A percentile compares a stretch with the other conserved stretches of the same genome.
These are phyloP conservation scores for Acleris emargana DNA, from an alignment of 2,888 invertebrate genomes.

Conservation along the genomic window DNA sequence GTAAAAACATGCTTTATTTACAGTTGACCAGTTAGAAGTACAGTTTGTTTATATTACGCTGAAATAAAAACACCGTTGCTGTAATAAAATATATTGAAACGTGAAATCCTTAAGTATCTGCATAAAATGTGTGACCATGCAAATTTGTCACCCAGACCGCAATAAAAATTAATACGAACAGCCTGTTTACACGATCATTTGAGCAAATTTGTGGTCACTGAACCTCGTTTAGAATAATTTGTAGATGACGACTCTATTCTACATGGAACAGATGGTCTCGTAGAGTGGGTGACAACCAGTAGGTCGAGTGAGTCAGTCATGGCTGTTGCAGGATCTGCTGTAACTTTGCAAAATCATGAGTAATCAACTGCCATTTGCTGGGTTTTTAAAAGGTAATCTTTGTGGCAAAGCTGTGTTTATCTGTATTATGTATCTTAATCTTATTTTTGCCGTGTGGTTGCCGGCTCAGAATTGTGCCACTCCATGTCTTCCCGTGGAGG, in stretches of 20 bases:
- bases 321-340: slow-evolving; percentile 48
- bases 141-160: slow-evolving; percentile 19
- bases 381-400: background rate
- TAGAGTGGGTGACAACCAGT: slow-evolving; percentile 52
- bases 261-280: slow-evolving; percentile 24
- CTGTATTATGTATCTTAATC: no score
- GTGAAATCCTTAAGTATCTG: background rate
- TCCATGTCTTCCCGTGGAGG: no score
- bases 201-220: slow-evolving; percentile 29
- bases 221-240: slow-evolving; percentile 26
- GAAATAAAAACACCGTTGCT: background rate
- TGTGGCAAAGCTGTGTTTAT: background rate
- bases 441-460: no score
- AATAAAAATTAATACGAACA: slow-evolving; percentile 25
- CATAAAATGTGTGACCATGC: slow-evolving; percentile 7
- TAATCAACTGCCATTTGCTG: slow-evolving; percentile 53
- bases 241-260: slow-evolving; percentile 11
- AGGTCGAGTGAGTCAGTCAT: slow-evolving; percentile 51
- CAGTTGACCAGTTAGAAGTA: no score
- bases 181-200: slow-evolving; percentile 31
- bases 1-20: no score
- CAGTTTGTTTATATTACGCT: no score
- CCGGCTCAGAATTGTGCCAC: no score
- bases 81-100: background rate
- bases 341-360: slow-evolving; percentile 52